Evolutionary conservation across 2,888 invertebrate species (phyloP).

Genomic region (Altica lythri): DNA sequence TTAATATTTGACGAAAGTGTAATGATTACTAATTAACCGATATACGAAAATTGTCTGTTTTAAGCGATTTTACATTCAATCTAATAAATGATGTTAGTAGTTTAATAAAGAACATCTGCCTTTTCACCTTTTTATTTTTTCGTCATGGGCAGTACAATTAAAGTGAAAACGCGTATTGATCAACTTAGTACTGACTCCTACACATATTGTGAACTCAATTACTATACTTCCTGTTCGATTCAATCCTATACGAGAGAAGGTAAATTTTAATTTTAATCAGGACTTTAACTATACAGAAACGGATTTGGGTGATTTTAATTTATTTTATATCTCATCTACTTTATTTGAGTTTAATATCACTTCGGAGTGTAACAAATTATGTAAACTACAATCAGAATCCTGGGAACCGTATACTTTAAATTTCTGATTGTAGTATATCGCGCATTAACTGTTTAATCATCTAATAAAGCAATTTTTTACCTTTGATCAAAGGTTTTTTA

Average conservation of each 20-base stretch:
- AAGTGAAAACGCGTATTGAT: slow-evolving; percentile 46
- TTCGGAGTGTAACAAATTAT: no score
- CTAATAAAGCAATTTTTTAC: slow-evolving; percentile 1
- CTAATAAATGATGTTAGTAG: slow-evolving; percentile 30
- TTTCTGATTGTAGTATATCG: no score
- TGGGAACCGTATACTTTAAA: no score
- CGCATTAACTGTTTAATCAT: no score
- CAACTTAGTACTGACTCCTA: slow-evolving; percentile 34
- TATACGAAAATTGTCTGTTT: no score
- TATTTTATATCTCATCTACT: no score
- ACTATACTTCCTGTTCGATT: slow-evolving; percentile 43
- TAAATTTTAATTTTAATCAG: slow-evolving; percentile 38
- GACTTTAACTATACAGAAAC: slow-evolving; percentile 29
- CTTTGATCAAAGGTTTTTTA: neutral
- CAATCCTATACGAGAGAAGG: slow-evolving; percentile 32
- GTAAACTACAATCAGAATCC: no score
- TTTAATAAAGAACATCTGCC: slow-evolving; percentile 40
- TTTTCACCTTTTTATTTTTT: slow-evolving; percentile 34
- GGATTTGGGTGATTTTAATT: no score
- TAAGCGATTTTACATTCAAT: no score
- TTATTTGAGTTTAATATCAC: no score
- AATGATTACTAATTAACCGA: no score
- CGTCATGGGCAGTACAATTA: slow-evolving; percentile 40
- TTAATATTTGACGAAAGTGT: no score
- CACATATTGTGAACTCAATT: slow-evolving; percentile 41